These are phyloP conservation scores for Parambassis ranga DNA, from an alignment of 2,797 vertebrate genomes.

Conservation along the genomic window DNA sequence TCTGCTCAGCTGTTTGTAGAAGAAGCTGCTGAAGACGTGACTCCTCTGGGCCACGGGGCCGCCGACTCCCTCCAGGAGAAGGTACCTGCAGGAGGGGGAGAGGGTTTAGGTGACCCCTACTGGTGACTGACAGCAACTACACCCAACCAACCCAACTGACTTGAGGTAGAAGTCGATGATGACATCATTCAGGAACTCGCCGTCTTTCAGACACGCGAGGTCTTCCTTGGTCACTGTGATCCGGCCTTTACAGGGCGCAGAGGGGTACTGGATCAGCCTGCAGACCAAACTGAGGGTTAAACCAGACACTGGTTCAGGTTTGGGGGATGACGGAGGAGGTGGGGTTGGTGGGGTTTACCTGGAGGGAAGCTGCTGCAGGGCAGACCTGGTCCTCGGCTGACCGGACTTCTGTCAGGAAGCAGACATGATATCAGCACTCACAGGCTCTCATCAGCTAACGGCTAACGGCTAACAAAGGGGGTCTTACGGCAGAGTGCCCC, in stretches of 20 bases:
- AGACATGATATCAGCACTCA: not conserved
- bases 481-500: slow-evolving; percentile 48
- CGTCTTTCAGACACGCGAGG: slow-evolving; percentile 86
- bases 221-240: slow-evolving; percentile 92
- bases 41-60: slow-evolving; percentile 82
- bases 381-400: slow-evolving; percentile 52
- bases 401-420: slow-evolving; percentile 37
- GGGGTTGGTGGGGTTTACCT: slow-evolving; percentile 74
- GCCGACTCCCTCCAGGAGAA: slow-evolving; percentile 85
- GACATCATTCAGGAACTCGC: slow-evolving; percentile 95
- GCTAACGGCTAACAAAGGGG: too few species aligned
- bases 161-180: slow-evolving; percentile 95
- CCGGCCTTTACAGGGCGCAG: slow-evolving; percentile 88
- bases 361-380: slow-evolving; percentile 74
- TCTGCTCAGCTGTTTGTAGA: slow-evolving; percentile 93
- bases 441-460: not conserved
- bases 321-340: not conserved
- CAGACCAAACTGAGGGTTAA: not conserved
- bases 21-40: slow-evolving; percentile 97
- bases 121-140: not conserved
- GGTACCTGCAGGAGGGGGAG: slow-evolving; percentile 78
- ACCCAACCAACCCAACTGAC: slow-evolving; percentile 43
- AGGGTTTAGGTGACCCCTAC: not conserved
- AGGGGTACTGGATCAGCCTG: slow-evolving; percentile 94
- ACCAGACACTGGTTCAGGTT: not conserved